A percentile compares a stretch with the other conserved stretches of the same genome.
Conservation (phyloP, 2,888 invertebrate species). For the Mellilla xanthometata region DNA sequence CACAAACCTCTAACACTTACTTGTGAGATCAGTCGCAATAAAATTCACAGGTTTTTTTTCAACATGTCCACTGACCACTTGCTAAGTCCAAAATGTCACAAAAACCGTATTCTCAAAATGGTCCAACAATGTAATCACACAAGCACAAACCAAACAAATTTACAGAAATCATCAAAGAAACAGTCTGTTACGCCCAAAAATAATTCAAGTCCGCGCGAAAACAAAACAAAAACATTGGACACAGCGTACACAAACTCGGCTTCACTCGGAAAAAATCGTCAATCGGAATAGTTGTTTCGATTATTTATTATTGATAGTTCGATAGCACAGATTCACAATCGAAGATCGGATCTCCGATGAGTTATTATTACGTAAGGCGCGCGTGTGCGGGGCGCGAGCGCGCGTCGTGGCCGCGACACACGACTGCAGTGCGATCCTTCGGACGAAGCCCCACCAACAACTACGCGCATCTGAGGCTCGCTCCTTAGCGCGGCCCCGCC, state of each 20-base stretch:
- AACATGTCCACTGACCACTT: conserved; percentile 52
- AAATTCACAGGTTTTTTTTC: conserved; percentile 46
- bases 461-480: conserved; percentile 84
- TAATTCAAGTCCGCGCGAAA: conserved; percentile 61
- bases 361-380: conserved; percentile 75
- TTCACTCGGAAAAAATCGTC: conserved; percentile 52
- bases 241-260: conserved; percentile 61
- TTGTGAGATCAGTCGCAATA: conserved; percentile 39
- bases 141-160: conserved; percentile 53
- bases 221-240: conserved; percentile 69
- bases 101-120: conserved; percentile 42
- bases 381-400: conserved; percentile 63
- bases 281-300: too few relatives aligned
- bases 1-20: conserved; percentile 47
- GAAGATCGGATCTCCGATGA: conserved; percentile 73
- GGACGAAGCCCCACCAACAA: conserved; percentile 83
- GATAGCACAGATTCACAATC: conserved; percentile 72
- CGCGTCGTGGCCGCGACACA: conserved; percentile 73
- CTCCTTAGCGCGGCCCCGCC: conserved; percentile 84
- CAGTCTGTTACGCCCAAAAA: conserved; percentile 68
- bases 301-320: conserved; percentile 37
- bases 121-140: conserved; percentile 42
- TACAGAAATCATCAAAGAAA: conserved; percentile 50
- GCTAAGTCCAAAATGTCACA: conserved; percentile 54
- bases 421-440: conserved; percentile 84